Evolutionary conservation across 1,140 invertebrate species (phyloP).

Genomic region (Venturia canescens): DNA sequence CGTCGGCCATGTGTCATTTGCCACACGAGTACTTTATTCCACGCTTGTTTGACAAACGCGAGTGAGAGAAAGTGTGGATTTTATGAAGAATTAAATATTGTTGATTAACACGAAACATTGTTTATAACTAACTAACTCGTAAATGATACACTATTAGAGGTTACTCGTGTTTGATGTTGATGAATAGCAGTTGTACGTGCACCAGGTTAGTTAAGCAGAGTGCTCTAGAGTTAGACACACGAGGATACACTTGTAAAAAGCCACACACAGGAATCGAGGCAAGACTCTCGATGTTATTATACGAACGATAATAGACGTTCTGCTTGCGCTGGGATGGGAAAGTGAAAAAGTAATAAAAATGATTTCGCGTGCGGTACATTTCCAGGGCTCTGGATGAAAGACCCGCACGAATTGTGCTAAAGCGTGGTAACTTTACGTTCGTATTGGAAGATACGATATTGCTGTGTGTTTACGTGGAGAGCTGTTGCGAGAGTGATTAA

Average conservation of each 20-base stretch:
- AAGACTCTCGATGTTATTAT: constrained; percentile 13
- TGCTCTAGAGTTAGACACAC: neutral
- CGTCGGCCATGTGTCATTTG: neutral
- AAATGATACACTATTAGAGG: neutral
- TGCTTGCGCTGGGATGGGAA: constrained; percentile 18
- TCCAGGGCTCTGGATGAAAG: neutral
- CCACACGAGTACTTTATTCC: neutral
- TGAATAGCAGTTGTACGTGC: constrained; percentile 24
- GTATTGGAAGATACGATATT: neutral
- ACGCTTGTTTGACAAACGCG: constrained; percentile 1
- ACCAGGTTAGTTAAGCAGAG: constrained; percentile 27
- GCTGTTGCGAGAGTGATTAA: constrained; percentile 1
- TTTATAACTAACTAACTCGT: neutral
- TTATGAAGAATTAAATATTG: constrained; percentile 9
- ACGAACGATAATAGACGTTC: constrained; percentile 18
- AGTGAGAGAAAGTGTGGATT: constrained; percentile 1
- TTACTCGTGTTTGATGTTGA: neutral
- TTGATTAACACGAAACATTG: neutral
- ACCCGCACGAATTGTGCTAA: neutral
- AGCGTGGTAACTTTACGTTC: neutral
- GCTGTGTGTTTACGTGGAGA: neutral
- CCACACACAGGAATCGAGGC: neutral
- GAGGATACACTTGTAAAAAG: neutral
- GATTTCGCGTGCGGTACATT: neutral
- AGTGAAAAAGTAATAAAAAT: constrained; percentile 5